Conservation (phyloP, 2,797 vertebrate species). For the Darevskia nairensis region DNA sequence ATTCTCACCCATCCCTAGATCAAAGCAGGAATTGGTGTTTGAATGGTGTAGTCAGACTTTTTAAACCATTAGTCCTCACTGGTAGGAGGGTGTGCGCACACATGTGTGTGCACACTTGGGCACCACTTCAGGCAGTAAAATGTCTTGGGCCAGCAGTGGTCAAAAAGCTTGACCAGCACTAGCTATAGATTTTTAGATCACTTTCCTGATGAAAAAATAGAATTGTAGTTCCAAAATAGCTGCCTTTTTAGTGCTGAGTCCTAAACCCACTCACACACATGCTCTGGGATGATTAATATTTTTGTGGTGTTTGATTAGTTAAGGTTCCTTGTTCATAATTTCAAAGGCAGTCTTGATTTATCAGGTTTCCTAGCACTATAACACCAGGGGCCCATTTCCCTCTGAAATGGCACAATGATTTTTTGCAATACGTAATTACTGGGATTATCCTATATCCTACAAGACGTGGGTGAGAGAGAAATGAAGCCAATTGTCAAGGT, state of each 20-base stretch:
- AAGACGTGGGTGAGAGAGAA: slow-evolving; percentile 25
- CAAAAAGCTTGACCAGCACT: background rate
- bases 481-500: slow-evolving; percentile 36
- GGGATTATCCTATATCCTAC: background rate
- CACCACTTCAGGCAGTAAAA: background rate
- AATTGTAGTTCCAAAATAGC: background rate
- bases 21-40: too few species aligned
- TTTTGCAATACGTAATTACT: slow-evolving; percentile 30
- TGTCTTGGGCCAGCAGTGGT: background rate
- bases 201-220: background rate
- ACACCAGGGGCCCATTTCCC: slow-evolving; percentile 20
- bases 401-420: background rate
- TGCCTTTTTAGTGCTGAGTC: background rate
- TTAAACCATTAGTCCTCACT: too few species aligned
- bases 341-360: slow-evolving; percentile 27
- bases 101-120: too few species aligned
- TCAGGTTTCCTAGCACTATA: slow-evolving; percentile 35
- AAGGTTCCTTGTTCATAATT: slow-evolving; percentile 32
- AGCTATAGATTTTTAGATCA: background rate
- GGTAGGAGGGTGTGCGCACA: too few species aligned
- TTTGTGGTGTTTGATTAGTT: background rate
- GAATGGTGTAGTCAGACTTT: too few species aligned
- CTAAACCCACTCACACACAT: background rate
- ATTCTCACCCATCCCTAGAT: too few species aligned
- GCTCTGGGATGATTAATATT: background rate